Evolutionary conservation across 2,888 invertebrate genomes (phyloP).

Genomic region (Gortyna flavago): DNA sequence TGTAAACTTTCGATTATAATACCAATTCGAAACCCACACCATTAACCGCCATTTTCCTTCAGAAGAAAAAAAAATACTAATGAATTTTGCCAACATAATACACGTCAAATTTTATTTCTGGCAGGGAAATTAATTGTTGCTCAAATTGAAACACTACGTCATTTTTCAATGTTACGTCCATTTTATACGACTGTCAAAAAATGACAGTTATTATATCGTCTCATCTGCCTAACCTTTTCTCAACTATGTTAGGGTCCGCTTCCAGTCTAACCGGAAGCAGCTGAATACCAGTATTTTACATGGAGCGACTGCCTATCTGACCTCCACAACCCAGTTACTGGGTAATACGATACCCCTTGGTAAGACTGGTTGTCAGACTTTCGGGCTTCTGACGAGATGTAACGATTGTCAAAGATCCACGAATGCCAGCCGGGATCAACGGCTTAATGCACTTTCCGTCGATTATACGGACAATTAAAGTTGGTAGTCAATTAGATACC

Average conservation of each 20-base stretch:
- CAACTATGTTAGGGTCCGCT: neutral
- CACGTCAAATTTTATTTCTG: neutral
- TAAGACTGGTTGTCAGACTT: no score
- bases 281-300: no score
- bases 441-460: no score
- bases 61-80: constrained; percentile 8
- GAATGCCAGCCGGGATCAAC: no score
- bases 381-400: no score
- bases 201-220: neutral
- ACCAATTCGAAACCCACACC: neutral
- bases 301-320: no score
- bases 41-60: constrained; percentile 1
- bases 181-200: neutral
- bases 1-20: neutral
- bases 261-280: neutral
- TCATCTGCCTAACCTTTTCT: neutral
- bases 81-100: constrained; percentile 2
- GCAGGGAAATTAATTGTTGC: neutral
- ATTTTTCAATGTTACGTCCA: neutral
- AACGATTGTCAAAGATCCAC: no score
- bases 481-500: neutral
- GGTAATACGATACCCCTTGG: no score
- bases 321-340: no score
- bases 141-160: neutral
- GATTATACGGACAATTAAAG: neutral